These are phyloP conservation scores for Luperina testacea DNA, from an alignment of 2,888 invertebrate genomes.

Conservation along the genomic window DNA sequence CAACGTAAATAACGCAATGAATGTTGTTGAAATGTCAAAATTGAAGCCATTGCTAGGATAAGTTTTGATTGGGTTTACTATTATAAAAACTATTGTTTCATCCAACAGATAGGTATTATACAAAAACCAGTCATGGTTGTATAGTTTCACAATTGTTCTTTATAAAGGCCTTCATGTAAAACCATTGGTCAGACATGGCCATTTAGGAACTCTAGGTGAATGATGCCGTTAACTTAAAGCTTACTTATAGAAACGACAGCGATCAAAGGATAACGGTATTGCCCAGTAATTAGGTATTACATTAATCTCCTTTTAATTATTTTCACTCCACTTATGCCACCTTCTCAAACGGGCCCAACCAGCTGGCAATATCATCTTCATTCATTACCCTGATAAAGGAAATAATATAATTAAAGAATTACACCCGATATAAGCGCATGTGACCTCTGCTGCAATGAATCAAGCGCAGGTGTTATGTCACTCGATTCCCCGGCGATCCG, in stretches of 20 bases:
- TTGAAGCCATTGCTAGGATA: neutral
- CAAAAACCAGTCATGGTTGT: slow-evolving; percentile 11
- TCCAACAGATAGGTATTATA: neutral
- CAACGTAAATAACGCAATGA: neutral
- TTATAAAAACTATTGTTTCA: neutral
- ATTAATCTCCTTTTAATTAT: slow-evolving; percentile 12
- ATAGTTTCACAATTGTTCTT: neutral
- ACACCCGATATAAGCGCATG: slow-evolving; percentile 37
- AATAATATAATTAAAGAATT: slow-evolving; percentile 47
- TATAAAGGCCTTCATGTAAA: neutral
- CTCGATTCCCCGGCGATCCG: slow-evolving; percentile 73
- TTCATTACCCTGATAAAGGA: slow-evolving; percentile 42
- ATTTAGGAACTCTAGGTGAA: slow-evolving; percentile 8
- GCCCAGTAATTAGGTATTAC: slow-evolving; percentile 25
- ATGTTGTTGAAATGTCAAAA: neutral
- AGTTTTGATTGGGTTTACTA: neutral
- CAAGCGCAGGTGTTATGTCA: slow-evolving; percentile 83
- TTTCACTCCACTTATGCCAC: slow-evolving; percentile 9
- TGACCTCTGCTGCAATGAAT: slow-evolving; percentile 62
- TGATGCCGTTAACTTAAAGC: neutral
- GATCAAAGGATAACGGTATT: slow-evolving; percentile 21
- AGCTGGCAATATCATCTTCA: slow-evolving; percentile 33
- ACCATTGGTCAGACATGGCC: neutral
- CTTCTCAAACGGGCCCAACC: neutral
- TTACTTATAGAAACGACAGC: slow-evolving; percentile 1